Conservation (phyloP, 2,888 invertebrate genomes). For the Drosophila melanosoma region DNA sequence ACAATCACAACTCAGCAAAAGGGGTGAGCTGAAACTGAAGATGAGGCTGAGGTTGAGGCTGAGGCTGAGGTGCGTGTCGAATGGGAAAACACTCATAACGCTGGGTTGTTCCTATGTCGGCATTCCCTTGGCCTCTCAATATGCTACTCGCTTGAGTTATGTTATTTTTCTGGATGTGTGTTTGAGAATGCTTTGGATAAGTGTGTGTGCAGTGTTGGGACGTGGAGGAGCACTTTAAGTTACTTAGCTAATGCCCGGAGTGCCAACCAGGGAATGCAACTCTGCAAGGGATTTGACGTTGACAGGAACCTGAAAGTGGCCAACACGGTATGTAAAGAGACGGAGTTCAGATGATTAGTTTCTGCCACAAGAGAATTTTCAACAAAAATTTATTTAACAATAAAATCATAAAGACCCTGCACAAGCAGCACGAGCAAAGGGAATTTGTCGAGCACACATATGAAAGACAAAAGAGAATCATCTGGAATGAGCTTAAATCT, state of each 20-base stretch:
- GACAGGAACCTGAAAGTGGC: constrained; percentile 66
- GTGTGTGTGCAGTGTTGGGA: constrained; percentile 25
- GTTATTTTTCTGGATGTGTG: constrained; percentile 44
- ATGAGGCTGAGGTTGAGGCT: constrained; percentile 2
- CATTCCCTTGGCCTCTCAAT: constrained; percentile 61
- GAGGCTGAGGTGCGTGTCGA: constrained; percentile 65
- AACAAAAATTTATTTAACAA: constrained; percentile 35
- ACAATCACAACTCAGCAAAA: constrained; percentile 55
- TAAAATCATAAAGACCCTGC: constrained; percentile 30
- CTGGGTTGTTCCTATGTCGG: constrained; percentile 47
- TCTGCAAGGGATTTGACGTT: constrained; percentile 39
- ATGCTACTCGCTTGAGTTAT: constrained; percentile 62
- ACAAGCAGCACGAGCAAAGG: constrained; percentile 10
- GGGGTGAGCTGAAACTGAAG: not conserved
- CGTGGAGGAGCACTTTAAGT: constrained; percentile 61
- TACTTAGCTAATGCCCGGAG: constrained; percentile 58
- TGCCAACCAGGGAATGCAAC: constrained; percentile 58
- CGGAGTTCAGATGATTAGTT: constrained; percentile 52
- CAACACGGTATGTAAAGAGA: constrained; percentile 45
- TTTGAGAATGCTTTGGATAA: constrained; percentile 26
- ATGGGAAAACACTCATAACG: constrained; percentile 76
- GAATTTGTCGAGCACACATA: constrained; percentile 17
- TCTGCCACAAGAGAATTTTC: constrained; percentile 43
- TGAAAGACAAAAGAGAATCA: constrained; percentile 10
- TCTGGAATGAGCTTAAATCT: constrained; percentile 2